Base-by-base conservation (phyloP, 2,888 invertebrate species). In the Tetramorium bicarinatum region DNA sequence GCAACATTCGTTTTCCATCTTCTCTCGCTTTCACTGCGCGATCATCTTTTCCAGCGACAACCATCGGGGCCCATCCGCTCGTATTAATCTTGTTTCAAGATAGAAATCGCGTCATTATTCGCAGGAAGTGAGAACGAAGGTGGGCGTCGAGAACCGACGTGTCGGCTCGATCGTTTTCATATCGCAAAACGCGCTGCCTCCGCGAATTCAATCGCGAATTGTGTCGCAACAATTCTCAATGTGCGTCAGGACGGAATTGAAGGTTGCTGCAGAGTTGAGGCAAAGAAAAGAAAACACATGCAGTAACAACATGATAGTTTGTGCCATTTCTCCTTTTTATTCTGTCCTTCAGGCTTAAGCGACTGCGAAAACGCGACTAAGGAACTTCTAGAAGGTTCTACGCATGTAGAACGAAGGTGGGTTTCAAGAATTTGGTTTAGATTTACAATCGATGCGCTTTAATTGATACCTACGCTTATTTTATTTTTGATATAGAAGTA, bases 71-170 rank as follows among this genome's bases (percentile, higher is more conserved):
- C 72, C 88, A 85, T 88, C 86, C 75, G 81, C 67, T 82, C 34
- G 44, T 66, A 80, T 77, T 87, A 38, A 76, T 85, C 82, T 87
- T 77, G 41, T 75, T 84, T 62, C 79, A n/a, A 67, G 76, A 89
- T 90, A 89, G 91, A 91, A 91, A 92, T 92, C 91, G 81, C 87
- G 56, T 82, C 87, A 83, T 91, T 90, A 88, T 85, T 64, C 85
- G 87, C 90, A 89, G 93, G 92, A 93, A 91, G 91, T 89, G 88
- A 92, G 89, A 88, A 90, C 61, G 82, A 87, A 84, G 85, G 86
- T 88, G 86, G 91, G 88, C 87, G 91, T 86, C 75, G 61, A 81
- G 77, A 71, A 69, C 69, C 29, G 38, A 81, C 80, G 72, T 49
- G 52, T 56, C 13, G 56, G 79, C 61, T 62, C 38, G 67, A 52